Percentiles rank a stretch among this genome's conserved stretches.
Conservation (phyloP, 2,797 vertebrate species). For the Margarornis squamiger region DNA sequence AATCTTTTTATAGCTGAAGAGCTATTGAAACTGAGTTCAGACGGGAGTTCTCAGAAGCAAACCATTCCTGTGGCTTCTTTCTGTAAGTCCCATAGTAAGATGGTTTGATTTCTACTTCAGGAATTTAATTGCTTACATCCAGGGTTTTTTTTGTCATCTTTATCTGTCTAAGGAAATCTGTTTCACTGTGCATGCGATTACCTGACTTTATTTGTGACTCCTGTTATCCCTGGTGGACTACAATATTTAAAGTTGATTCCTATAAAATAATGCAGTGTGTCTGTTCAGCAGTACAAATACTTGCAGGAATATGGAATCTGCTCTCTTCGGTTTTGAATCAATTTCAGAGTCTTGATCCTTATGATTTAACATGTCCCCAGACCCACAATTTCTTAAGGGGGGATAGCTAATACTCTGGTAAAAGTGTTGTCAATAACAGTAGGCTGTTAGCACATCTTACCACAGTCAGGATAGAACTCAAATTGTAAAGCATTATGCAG, state of each 20-base stretch:
- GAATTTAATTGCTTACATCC: neutral
- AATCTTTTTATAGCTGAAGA: constrained; percentile 31
- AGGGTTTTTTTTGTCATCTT: neutral
- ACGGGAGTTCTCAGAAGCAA: constrained; percentile 28
- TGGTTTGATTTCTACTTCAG: neutral
- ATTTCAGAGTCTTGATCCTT: constrained; percentile 12
- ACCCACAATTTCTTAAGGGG: neutral
- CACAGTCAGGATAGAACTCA: neutral
- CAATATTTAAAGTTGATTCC: neutral
- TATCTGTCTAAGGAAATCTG: neutral
- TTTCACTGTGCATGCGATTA: neutral
- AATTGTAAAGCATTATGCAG: neutral
- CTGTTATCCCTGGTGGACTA: neutral
- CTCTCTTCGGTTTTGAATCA: constrained; percentile 9
- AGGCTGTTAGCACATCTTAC: neutral
- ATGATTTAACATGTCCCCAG: constrained; percentile 2
- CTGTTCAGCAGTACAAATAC: neutral
- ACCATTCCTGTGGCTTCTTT: constrained; percentile 15
- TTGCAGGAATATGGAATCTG: neutral
- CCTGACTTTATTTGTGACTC: neutral
- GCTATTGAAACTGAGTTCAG: constrained; percentile 30
- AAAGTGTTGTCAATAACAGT: neutral
- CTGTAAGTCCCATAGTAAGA: neutral
- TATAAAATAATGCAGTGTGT: neutral
- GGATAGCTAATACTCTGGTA: neutral